Percentiles rank a stretch among this genome's conserved stretches.
These are phyloP conservation scores for Desmodus rotundus DNA, from an alignment of 2,113 vertebrate genomes.

Conservation along the genomic window DNA sequence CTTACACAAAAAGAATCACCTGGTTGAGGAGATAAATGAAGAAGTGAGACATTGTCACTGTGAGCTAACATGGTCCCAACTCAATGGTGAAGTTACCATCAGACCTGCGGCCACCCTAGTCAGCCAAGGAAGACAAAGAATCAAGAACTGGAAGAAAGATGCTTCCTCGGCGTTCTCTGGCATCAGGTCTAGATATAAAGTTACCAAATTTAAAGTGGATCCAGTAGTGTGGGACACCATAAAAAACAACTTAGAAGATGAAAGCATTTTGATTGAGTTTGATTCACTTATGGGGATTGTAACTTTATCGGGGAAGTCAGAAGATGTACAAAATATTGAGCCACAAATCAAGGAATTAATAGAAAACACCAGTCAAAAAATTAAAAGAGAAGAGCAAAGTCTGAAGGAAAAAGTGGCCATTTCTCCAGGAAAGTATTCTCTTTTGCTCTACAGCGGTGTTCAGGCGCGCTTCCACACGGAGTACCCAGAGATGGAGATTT, in stretches of 20 bases:
- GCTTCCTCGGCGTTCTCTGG: conserved; percentile 74
- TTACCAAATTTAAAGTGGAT: conserved; percentile 63
- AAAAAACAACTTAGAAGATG: conserved; percentile 37
- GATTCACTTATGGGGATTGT: conserved; percentile 54
- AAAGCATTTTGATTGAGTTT: conserved; percentile 77
- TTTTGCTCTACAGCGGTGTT: conserved; percentile 78
- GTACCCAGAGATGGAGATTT: conserved; percentile 79
- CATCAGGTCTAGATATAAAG: conserved; percentile 78
- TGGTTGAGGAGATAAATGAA: conserved; percentile 71
- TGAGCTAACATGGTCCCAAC: conserved; percentile 72
- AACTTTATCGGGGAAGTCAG: conserved; percentile 81
- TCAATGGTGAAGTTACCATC: conserved; percentile 73
- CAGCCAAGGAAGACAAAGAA: conserved; percentile 74
- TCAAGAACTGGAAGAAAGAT: conserved; percentile 81
- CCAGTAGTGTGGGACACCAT: conserved; percentile 81
- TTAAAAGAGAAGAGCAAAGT: conserved; percentile 77
- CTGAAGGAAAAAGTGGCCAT: conserved; percentile 70
- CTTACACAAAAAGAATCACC: conserved; percentile 70
- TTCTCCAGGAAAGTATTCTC: conserved; percentile 68
- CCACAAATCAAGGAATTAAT: conserved; percentile 74
- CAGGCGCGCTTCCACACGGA: conserved; percentile 57
- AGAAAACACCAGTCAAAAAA: conserved; percentile 62
- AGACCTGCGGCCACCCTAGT: conserved; percentile 77
- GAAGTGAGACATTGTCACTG: conserved; percentile 81
- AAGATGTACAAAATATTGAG: conserved; percentile 72